phyloP scores from a whole-genome alignment of 2,113 vertebrate species.

The Plestiodon gilberti region DNA sequence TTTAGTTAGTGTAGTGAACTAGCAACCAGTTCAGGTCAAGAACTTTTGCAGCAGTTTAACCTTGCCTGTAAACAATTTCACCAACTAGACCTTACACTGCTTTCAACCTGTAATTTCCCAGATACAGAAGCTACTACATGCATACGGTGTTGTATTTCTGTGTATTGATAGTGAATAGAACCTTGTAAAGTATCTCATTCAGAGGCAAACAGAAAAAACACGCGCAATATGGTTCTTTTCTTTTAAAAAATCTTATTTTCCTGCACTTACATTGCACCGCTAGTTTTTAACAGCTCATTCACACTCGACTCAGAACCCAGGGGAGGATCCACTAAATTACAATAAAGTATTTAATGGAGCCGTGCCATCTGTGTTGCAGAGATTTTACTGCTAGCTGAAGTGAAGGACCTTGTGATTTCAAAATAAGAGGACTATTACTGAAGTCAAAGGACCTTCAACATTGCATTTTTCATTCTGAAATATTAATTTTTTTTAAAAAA shows the following conservation, averaged over 20 bases:
- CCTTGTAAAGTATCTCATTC: slow-evolving; percentile 6
- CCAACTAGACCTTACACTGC: background rate
- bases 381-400: slow-evolving; percentile 26
- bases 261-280: background rate
- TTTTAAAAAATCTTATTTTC: slow-evolving; percentile 20
- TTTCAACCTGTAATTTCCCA: background rate
- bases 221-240: background rate
- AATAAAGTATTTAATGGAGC: slow-evolving; percentile 41
- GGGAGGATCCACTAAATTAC: slow-evolving; percentile 46
- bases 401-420: slow-evolving; percentile 45
- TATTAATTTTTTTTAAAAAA: background rate
- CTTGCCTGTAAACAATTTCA: background rate
- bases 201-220: slow-evolving; percentile 4
- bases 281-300: slow-evolving; percentile 49
- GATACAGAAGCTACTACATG: background rate
- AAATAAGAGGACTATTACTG: slow-evolving; percentile 34
- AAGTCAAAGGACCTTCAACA: slow-evolving; percentile 24
- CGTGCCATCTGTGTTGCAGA: slow-evolving; percentile 33
- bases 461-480: background rate
- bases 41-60: slow-evolving; percentile 16
- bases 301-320: slow-evolving; percentile 33
- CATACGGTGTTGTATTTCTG: background rate
- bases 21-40: slow-evolving; percentile 12
- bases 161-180: background rate
- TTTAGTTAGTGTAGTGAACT: background rate